Evolutionary conservation across 2,888 invertebrate genomes (phyloP).

Genomic region (Drosophila helvetica): DNA sequence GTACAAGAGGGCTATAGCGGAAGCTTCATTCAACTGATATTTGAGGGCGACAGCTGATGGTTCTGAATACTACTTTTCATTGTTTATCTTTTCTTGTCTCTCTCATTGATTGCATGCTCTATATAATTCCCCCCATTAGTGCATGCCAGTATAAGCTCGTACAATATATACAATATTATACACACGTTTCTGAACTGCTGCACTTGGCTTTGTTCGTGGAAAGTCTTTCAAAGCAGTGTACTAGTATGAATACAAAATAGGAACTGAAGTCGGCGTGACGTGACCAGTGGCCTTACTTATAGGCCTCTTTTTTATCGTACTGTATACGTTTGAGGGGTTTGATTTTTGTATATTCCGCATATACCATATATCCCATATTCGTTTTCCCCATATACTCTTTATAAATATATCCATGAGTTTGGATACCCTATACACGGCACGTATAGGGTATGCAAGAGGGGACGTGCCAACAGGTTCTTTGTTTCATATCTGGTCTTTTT

Average conservation of each 20-base stretch:
- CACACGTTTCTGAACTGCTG: neutral
- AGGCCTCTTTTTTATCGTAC: neutral
- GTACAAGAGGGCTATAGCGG: slow-evolving; percentile 17
- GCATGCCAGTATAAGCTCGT: too few species aligned
- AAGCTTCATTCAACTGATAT: slow-evolving; percentile 18
- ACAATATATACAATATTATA: too few species aligned
- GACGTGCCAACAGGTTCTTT: slow-evolving; percentile 2
- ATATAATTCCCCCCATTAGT: slow-evolving; percentile 7
- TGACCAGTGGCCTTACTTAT: slow-evolving; percentile 39
- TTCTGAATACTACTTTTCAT: slow-evolving; percentile 2
- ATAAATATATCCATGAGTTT: neutral
- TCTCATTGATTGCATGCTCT: slow-evolving; percentile 41
- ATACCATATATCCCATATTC: too few species aligned
- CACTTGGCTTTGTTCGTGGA: slow-evolving; percentile 5
- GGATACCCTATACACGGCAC: too few species aligned
- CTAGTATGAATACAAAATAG: slow-evolving; percentile 27
- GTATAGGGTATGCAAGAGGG: slow-evolving; percentile 18
- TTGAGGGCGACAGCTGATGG: slow-evolving; percentile 9
- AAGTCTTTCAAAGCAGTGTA: slow-evolving; percentile 26
- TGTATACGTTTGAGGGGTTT: neutral
- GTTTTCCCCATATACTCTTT: too few species aligned
- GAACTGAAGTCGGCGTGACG: slow-evolving; percentile 20
- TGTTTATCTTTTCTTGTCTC: slow-evolving; percentile 19
- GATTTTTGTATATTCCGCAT: neutral
- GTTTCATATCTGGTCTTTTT: slow-evolving; percentile 13